phyloP scores from a whole-genome alignment of 2,888 invertebrate genomes.

The Troilus luridus region DNA sequence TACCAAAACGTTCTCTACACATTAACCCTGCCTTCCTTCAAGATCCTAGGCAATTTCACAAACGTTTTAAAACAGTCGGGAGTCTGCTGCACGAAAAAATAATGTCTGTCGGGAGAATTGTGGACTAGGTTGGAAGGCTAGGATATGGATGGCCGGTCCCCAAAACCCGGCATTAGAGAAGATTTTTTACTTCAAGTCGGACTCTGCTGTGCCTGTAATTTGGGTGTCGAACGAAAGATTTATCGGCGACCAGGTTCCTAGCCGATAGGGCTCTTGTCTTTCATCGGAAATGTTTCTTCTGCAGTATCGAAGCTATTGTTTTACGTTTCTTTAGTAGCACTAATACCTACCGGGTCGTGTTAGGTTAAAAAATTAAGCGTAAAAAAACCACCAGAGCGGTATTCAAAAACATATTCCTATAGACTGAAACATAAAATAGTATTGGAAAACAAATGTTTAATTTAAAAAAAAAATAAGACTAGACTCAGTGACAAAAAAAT shows the following conservation, averaged over 20 bases:
- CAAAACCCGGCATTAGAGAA: constrained; percentile 41
- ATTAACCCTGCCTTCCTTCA: no score
- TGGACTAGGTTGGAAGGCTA: not conserved
- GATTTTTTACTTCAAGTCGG: not conserved
- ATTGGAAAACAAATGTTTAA: no score
- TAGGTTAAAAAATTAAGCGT: no score
- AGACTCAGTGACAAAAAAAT: no score
- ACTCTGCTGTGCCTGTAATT: constrained; percentile 8
- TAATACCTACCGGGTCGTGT: no score
- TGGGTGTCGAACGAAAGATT: constrained; percentile 4
- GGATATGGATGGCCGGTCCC: constrained; percentile 21
- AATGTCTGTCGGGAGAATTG: not conserved
- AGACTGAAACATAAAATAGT: no score
- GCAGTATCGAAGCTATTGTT: no score
- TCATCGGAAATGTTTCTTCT: not conserved
- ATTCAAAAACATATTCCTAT: no score
- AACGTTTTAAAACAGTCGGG: not conserved
- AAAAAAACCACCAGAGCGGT: no score
- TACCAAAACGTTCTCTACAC: no score
- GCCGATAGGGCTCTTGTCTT: constrained; percentile 1
- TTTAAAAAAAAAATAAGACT: no score
- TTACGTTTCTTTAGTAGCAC: no score
- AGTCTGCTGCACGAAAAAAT: not conserved
- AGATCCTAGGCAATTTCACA: not conserved
- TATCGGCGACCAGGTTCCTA: not conserved